Evolutionary conservation across 2,888 invertebrate genomes (phyloP).

Genomic region (Platerodrilus igneus): DNA sequence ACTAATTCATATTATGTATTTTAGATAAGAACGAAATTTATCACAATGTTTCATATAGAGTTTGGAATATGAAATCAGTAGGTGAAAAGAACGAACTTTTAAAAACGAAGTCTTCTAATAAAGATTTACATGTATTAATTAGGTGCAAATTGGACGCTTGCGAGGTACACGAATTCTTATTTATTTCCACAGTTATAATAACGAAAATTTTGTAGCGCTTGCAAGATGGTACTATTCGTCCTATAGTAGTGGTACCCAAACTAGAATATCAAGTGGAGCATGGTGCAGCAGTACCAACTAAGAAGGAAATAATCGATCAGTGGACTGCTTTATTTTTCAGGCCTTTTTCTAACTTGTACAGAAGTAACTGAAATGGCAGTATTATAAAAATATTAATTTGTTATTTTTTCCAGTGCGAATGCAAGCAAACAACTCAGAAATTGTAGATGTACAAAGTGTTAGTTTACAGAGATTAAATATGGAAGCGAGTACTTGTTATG

Average conservation of each 20-base stretch:
- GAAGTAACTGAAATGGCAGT: conserved; percentile 31
- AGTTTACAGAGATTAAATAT: conserved; percentile 35
- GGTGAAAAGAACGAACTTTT: conserved; percentile 31
- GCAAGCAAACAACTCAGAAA: conserved; percentile 30
- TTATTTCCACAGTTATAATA: too few relatives aligned
- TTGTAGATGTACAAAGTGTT: conserved; percentile 36
- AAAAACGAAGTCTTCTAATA: conserved; percentile 33
- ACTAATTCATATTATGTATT: too few relatives aligned
- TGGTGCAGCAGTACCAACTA: conserved; percentile 37
- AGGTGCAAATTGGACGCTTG: conserved; percentile 40
- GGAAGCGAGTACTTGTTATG: conserved; percentile 36
- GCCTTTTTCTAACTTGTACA: conserved; percentile 38
- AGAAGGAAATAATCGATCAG: conserved; percentile 37
- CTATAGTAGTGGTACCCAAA: conserved; percentile 38
- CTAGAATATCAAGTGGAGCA: conserved; percentile 39
- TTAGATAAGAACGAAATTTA: conserved; percentile 19
- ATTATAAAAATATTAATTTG: not conserved
- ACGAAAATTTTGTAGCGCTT: too few relatives aligned
- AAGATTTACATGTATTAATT: conserved; percentile 38
- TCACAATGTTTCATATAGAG: conserved; percentile 39
- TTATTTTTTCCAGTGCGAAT: conserved; percentile 35
- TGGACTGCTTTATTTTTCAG: conserved; percentile 40
- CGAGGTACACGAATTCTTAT: too few relatives aligned
- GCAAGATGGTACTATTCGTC: conserved; percentile 27
- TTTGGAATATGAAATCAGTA: conserved; percentile 39